Evolutionary conservation across 2,113 vertebrate genomes (phyloP).

Genomic region (Zosterops japonicus): DNA sequence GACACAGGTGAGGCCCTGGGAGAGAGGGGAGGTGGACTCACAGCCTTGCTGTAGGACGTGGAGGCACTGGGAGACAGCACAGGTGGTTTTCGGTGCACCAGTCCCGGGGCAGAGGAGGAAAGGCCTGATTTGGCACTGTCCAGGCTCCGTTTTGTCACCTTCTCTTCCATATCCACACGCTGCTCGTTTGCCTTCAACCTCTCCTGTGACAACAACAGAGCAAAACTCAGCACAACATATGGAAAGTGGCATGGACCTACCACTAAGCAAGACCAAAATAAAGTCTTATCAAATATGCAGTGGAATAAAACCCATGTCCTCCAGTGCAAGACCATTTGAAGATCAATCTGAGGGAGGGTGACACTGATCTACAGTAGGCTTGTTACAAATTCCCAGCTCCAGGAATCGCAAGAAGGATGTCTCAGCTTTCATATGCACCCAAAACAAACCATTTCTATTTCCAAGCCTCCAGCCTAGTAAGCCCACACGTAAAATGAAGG

Average conservation of each 20-base stretch:
- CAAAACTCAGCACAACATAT: neutral
- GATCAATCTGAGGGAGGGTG: neutral
- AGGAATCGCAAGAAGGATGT: neutral
- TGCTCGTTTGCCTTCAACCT: conserved; percentile 89
- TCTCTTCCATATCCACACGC: conserved; percentile 86
- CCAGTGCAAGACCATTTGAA: neutral
- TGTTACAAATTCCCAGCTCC: neutral
- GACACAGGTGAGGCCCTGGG: conserved; percentile 80
- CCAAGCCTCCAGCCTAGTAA: neutral
- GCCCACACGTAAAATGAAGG: neutral
- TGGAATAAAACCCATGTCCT: neutral
- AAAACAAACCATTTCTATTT: neutral
- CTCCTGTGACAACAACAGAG: conserved; percentile 75
- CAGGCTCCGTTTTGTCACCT: conserved; percentile 79
- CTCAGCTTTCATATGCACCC: neutral
- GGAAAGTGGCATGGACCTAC: neutral
- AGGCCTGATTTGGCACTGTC: conserved; percentile 80
- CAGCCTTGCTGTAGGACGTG: conserved; percentile 79
- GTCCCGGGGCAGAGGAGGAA: conserved; percentile 69
- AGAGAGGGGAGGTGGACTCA: conserved; percentile 80
- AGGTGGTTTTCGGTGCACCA: conserved; percentile 82
- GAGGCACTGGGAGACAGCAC: conserved; percentile 78
- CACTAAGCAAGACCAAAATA: neutral
- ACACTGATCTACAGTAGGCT: neutral
- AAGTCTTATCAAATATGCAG: neutral